Base-by-base conservation (phyloP, 2,888 invertebrate genomes). In the Lasioglossum vierecki region DNA sequence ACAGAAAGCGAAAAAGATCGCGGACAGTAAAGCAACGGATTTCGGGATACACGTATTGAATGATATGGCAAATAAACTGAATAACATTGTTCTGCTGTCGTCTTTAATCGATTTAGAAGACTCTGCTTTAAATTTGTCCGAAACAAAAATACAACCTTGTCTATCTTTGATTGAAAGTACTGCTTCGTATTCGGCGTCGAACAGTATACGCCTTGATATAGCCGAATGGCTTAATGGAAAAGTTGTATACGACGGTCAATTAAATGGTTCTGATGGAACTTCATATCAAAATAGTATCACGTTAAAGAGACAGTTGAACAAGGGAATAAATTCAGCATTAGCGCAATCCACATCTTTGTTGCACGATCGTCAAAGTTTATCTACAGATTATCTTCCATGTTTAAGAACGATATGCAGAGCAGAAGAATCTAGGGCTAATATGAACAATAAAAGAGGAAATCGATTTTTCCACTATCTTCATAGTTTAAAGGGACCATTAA, bases 401-500 rank as follows among this genome's bases (percentile, higher is more conserved):
- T 95, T 98, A 88, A 96, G 98, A 53, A 94, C 96, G 26, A 97
- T 98, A 80, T 97, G 97, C 88, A 96, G 97, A 87, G 95, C 96
- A 68, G 98, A 98, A 93, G 96, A 96, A 89, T 91, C 91, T 22
- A 96, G 97, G 91, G 96, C 96, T 53, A 96, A 96, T 73, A 94
- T 92, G 44, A 96, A 96, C 90, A 95, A 93, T 1, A 97, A 97
- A 93, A 96, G 98, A 84, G 96, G 97, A 85, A 97, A 97, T 92
- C 96, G 98, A 80, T 98, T 97, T 95, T 97, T 97, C 95, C 97
- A 97, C 94, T 98, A 98, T 95, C 95, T 98, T n/a, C 96, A 96
- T 89, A 96, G 96, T 75, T 93, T 96, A 82, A 96, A 95, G 92
- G 49, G 92, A 53, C 88, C 92, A 11, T 30, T 87, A 0, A 83